Evolutionary conservation across 1,140 invertebrate species (phyloP), one percentile per base, ranked within the genome.

Genomic region (Acyrthosiphon pisum): DNA sequence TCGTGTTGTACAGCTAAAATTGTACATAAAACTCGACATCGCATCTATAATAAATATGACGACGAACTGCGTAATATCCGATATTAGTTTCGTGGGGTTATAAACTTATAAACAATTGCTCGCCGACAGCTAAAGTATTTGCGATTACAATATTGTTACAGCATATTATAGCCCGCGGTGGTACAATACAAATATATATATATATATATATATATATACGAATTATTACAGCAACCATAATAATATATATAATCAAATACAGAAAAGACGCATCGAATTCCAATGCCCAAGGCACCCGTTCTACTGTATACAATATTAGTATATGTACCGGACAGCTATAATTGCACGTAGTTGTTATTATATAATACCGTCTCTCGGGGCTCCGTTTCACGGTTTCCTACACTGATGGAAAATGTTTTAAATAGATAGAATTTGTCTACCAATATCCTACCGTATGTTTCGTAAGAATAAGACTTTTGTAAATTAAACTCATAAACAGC

Each of bases 311-410:
- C 14, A 76, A 76, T 76, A 76, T 76, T 76, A 76, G 14, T 76
- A 20, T 76, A 76, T 20, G 4, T 18, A n/a, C 60, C 18, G 60
- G 60, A n/a, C 60, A 76, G n/a, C 30, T 76, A 76, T n/a, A n/a
- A 76, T 76, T 76, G 60, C n/a, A 68, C 60, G 60, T 68, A 68
- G 60, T 68, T 68, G 60, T 30, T 68, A 68, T 68, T 68, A 68
- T n/a, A 68, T 68, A 68, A 68, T 68, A 68, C n/a, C 11, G 30
- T n/a, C 26, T 30, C 30, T 68, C 30, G 30, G 26, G 26, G 11
- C 9, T 30, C 30, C 30, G 30, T 68, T 68, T n/a, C 26, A 68
- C 11, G 9, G 3, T 30, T 68, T 68, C 30, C 30, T 68, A 68
- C 30, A 68, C 3, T 14, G 60, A 14, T 68, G 30, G 4, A 6